These are phyloP conservation scores for Spatulosminthurus flaviceps DNA, from an alignment of 2,888 invertebrate genomes.

Conservation along the genomic window DNA sequence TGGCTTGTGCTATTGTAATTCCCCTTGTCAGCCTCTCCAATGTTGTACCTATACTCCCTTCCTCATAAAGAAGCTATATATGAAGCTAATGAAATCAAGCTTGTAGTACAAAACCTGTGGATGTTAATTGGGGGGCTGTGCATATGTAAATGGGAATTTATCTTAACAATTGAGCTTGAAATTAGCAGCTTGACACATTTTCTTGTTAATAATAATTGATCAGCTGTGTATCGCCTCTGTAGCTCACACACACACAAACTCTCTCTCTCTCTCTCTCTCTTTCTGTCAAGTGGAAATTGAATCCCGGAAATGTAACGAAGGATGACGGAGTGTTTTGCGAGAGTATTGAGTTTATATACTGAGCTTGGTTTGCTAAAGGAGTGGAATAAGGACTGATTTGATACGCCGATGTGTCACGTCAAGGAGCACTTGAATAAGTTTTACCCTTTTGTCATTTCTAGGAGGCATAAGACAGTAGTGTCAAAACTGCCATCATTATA, in stretches of 20 bases:
- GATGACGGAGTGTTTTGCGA: background rate
- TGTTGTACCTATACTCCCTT: no score
- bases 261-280: no score
- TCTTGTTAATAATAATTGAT: background rate
- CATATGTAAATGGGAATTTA: background rate
- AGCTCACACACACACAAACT: no score
- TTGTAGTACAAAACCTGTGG: no score
- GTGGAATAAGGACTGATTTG: background rate
- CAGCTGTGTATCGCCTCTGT: background rate
- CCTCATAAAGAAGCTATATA: no score
- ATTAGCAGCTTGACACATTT: background rate
- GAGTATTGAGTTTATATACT: background rate
- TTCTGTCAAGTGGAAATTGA: background rate
- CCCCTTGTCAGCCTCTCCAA: no score
- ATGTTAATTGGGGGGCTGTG: no score
- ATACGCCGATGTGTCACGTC: conserved; percentile 31
- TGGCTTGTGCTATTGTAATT: background rate
- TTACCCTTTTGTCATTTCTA: conserved; percentile 36
- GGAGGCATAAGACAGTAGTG: conserved; percentile 21
- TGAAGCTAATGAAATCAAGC: no score
- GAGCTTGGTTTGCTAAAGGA: background rate
- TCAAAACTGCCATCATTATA: conserved; percentile 28
- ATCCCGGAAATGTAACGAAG: conserved; percentile 5
- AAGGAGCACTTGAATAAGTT: conserved; percentile 35
- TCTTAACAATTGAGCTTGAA: background rate